Evolutionary conservation across 2,888 invertebrate species (phyloP).

Genomic region (Cryptocheilus praepositus): DNA sequence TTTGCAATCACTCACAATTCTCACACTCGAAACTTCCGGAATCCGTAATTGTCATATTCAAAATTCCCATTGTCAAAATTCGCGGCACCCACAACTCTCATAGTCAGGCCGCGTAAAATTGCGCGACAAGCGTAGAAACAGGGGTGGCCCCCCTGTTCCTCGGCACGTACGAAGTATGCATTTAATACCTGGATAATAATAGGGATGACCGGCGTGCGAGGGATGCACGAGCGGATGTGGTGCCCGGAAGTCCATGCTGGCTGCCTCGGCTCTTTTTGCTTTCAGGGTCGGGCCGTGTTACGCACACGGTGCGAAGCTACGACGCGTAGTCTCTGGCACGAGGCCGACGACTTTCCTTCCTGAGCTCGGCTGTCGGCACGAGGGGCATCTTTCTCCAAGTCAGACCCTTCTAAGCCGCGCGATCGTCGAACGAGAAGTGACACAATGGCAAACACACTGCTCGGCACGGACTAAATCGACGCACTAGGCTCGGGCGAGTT

Average conservation of each 20-base stretch:
- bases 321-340: slow-evolving; percentile 31
- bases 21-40: no score
- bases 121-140: no score
- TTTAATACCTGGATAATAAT: slow-evolving; percentile 66
- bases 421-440: no score
- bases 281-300: slow-evolving; percentile 1
- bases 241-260: slow-evolving; percentile 72
- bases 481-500: no score
- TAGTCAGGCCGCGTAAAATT: no score
- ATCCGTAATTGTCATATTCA: no score
- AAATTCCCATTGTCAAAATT: no score
- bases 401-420: not conserved
- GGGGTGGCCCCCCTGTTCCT: no score
- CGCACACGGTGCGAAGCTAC: slow-evolving; percentile 33
- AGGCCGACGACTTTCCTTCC: slow-evolving; percentile 41
- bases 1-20: no score
- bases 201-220: slow-evolving; percentile 69
- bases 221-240: slow-evolving; percentile 71
- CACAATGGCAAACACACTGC: no score
- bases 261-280: slow-evolving; percentile 13
- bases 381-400: slow-evolving; percentile 41
- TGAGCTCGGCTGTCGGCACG: slow-evolving; percentile 31
- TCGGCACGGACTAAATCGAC: no score
- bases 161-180: not conserved
- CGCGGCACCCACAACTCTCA: no score